phyloP scores from a whole-genome alignment of 2,113 vertebrate genomes.

The Sialia sialis region DNA sequence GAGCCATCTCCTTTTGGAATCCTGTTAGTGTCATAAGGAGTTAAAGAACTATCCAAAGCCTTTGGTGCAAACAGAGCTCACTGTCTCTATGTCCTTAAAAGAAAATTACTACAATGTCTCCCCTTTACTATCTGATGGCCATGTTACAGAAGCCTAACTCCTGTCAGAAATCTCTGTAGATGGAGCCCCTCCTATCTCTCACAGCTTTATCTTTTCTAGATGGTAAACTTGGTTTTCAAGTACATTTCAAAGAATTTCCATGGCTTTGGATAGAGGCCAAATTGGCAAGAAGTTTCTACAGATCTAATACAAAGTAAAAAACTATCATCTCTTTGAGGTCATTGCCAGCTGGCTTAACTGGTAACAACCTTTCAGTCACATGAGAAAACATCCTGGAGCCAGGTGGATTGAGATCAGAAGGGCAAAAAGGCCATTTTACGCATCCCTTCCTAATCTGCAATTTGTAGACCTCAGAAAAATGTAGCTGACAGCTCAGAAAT shows the following conservation, averaged over 20 bases:
- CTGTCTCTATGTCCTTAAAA: background rate
- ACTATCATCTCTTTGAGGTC: background rate
- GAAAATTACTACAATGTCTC: background rate
- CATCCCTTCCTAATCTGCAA: background rate
- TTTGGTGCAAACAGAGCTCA: background rate
- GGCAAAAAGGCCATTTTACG: background rate
- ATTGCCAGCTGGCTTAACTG: background rate
- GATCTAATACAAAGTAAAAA: background rate
- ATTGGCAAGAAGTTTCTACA: background rate
- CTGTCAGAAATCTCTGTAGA: background rate
- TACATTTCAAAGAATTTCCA: background rate
- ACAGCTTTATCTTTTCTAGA: background rate
- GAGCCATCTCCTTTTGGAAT: background rate
- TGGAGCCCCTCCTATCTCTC: background rate
- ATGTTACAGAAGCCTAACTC: accelerated
- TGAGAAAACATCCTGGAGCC: background rate
- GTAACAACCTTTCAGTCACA: background rate
- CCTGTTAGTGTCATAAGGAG: accelerated
- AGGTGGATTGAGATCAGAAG: background rate
- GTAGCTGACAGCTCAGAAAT: background rate
- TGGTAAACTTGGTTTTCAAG: background rate
- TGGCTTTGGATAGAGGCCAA: background rate
- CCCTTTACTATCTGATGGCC: background rate
- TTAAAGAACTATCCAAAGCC: background rate
- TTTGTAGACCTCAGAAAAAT: background rate